Base-by-base conservation (phyloP, 2,888 invertebrate species). In the Athetis lepigone region DNA sequence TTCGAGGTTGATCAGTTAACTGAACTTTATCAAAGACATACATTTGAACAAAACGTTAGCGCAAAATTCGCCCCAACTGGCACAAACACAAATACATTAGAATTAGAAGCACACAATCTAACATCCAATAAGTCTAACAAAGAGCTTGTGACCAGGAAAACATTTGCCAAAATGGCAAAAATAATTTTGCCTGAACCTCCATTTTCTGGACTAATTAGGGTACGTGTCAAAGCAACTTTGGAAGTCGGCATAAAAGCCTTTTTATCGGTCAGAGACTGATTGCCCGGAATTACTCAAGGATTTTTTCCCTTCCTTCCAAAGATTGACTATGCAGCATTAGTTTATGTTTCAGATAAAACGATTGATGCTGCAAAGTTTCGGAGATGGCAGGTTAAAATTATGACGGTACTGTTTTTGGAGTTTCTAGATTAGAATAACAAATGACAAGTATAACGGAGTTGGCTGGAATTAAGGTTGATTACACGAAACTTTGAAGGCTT, bases 221-320 rank as follows among this genome's bases (percentile, higher is more conserved):
- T 63, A 76, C 81, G 70, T 81, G 79, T 79, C 77, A 70, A 55
- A 61, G 52, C 62, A 66, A 78, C 70, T 75, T 67, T 65, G 74
- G 50, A 61, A 77, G 52, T 75, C 59, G 50, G 62, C 52, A 58
- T 73, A 49, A 80, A 78, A 69, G 71, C 69, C 73, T 84, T 88
- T 89, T 90, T 89, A 87, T 89, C 88, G 62, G 61, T 67, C 70
- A 72, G 77, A 87, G 90, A 91, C 89, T 86, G 90, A 91, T 91
- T 85, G 84, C 86, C 39, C 47, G 73, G 63, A 86, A 92, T 92
- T 91, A 90, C 82, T 90, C 90, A 88, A 88, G 86, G 79, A 80
- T 72, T 86, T 89, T 90, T 85, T 72, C 27, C 72, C 75, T 66
- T 47, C 42, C 63, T 73, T 79, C 72, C 59, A 62, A 77, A 79